Conservation (phyloP, 2,888 invertebrate species). For the Andrena chrysosceles region DNA sequence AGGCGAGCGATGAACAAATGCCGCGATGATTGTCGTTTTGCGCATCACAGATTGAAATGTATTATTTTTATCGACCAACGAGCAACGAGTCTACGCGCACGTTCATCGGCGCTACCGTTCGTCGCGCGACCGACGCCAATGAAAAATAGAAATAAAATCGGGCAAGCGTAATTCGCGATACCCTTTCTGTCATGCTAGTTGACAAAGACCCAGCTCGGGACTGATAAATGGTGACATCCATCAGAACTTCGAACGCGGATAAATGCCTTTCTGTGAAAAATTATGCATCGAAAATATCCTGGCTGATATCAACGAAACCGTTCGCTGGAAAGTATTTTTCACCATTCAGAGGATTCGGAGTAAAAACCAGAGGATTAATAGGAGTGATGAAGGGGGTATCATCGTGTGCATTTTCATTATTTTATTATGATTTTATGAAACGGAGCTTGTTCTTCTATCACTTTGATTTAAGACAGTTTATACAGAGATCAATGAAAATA, state of each 20-base stretch:
- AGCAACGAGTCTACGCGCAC: not conserved
- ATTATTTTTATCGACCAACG: slow-evolving; percentile 40
- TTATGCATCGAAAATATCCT: not conserved
- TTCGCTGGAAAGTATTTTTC: no score
- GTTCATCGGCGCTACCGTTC: slow-evolving; percentile 1
- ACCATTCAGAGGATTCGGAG: no score
- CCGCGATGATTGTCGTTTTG: slow-evolving; percentile 26
- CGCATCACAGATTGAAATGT: slow-evolving; percentile 28
- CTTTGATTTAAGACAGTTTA: no score
- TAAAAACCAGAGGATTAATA: no score
- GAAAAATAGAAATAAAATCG: slow-evolving; percentile 42
- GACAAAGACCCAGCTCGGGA: slow-evolving; percentile 28
- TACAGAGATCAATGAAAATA: no score
- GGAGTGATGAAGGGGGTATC: no score
- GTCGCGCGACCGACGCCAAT: not conserved
- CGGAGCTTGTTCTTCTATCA: no score
- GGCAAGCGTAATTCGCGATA: slow-evolving; percentile 37
- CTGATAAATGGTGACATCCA: slow-evolving; percentile 40
- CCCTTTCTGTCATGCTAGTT: slow-evolving; percentile 25
- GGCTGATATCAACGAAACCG: no score
- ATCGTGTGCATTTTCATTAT: no score
- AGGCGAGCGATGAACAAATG: slow-evolving; percentile 4
- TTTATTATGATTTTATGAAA: no score
- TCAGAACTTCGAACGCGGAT: not conserved
- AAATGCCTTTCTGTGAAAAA: slow-evolving; percentile 1